phyloP scores from a whole-genome alignment of 2,888 invertebrate genomes.

The Hirudinaria manillensis region DNA sequence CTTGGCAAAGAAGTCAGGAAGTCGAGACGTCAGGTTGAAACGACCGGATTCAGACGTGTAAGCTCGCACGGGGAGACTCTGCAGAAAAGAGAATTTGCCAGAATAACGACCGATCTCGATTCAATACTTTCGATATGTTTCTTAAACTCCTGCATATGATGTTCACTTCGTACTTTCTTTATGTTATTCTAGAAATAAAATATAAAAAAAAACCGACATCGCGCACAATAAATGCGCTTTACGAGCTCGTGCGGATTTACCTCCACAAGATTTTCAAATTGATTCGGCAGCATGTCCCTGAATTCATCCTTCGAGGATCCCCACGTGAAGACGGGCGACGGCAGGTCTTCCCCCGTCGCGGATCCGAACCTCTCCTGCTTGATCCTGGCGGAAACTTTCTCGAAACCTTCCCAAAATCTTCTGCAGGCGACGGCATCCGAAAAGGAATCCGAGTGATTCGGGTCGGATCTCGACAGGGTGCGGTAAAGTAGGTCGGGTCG shows the following conservation, averaged over 20 bases:
- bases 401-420: constrained; percentile 91
- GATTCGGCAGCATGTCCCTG: constrained; percentile 68
- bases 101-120: too few species aligned
- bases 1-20: constrained; percentile 81
- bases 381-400: constrained; percentile 63
- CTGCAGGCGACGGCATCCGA: not conserved
- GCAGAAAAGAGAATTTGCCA: constrained; percentile 48
- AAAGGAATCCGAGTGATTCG: constrained; percentile 3
- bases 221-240: too few species aligned
- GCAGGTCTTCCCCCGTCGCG: constrained; percentile 58
- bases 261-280: constrained; percentile 82
- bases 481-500: constrained; percentile 63
- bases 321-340: not conserved
- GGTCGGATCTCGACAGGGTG: not conserved
- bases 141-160: too few species aligned
- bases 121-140: too few species aligned
- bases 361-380: constrained; percentile 57
- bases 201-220: too few species aligned
- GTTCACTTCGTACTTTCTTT: too few species aligned
- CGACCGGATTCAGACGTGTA: constrained; percentile 82
- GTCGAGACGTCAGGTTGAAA: constrained; percentile 78
- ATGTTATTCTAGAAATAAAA: too few species aligned
- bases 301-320: constrained; percentile 76
- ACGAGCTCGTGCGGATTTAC: not conserved
- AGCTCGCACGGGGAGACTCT: constrained; percentile 68